phyloP scores from a whole-genome alignment of 2,888 invertebrate species.

The Patella ulyssiponensis region DNA sequence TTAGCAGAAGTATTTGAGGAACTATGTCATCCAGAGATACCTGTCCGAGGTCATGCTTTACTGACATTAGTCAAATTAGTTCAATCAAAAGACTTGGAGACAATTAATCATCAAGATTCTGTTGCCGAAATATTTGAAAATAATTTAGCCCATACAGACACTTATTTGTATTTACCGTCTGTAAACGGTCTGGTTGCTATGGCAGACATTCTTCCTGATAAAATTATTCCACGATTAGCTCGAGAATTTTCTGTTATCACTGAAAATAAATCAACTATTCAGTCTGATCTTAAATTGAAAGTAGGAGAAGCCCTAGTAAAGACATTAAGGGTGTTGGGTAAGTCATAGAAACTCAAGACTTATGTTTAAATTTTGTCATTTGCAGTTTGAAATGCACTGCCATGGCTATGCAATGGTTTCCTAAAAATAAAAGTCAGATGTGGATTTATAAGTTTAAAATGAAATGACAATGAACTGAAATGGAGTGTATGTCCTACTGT shows the following conservation, averaged over 20 bases:
- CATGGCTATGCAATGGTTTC: too few species aligned
- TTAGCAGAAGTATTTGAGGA: conserved; percentile 77
- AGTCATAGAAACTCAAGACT: conserved; percentile 46
- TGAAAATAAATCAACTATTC: conserved; percentile 10
- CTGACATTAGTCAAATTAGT: conserved; percentile 83
- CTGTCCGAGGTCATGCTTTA: conserved; percentile 87
- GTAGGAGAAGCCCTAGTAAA: conserved; percentile 86
- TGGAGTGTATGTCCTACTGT: too few species aligned
- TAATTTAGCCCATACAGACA: conserved; percentile 83
- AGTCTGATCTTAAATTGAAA: conserved; percentile 78
- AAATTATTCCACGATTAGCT: conserved; percentile 80
- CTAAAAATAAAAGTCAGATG: too few species aligned
- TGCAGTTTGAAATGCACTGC: too few species aligned
- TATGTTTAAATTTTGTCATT: too few species aligned
- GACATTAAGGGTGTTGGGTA: conserved; percentile 81
- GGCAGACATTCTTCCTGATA: conserved; percentile 79
- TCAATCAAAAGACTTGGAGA: conserved; percentile 78
- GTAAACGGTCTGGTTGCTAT: conserved; percentile 83
- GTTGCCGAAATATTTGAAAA: conserved; percentile 84
- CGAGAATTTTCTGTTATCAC: conserved; percentile 76
- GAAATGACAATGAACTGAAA: too few species aligned
- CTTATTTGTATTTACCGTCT: conserved; percentile 86
- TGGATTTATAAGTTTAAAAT: too few species aligned
- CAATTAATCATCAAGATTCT: conserved; percentile 74
- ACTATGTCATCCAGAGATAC: conserved; percentile 81